A percentile compares a stretch with the other conserved stretches of the same genome.
These are phyloP conservation scores for Drosophila meridiana DNA, from an alignment of 2,888 invertebrate genomes.

Conservation along the genomic window DNA sequence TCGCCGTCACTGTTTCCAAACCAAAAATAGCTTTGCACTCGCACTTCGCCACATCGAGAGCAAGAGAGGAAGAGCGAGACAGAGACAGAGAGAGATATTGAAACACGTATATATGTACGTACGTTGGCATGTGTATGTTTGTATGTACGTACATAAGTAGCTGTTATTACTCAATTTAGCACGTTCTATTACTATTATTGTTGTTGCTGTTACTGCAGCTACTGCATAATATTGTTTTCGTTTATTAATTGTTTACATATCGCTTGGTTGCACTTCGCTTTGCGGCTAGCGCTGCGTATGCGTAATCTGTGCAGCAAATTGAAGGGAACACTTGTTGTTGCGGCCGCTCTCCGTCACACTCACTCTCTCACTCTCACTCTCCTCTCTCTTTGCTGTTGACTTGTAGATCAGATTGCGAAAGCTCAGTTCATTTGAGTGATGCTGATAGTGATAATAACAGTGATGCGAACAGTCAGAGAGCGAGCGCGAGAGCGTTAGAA, in stretches of 20 bases:
- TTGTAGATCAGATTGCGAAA: constrained; percentile 50
- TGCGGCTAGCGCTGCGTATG: constrained; percentile 33
- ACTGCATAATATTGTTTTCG: constrained; percentile 46
- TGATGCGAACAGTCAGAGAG: constrained; percentile 9
- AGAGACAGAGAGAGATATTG: background rate
- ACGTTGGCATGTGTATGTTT: constrained; percentile 7
- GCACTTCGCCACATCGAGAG: constrained; percentile 16
- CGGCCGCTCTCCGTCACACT: background rate
- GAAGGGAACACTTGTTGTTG: constrained; percentile 48
- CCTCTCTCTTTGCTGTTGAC: background rate
- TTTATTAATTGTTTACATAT: constrained; percentile 45
- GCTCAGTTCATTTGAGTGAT: constrained; percentile 51
- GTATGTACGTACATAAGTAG: constrained; percentile 19
- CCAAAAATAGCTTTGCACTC: constrained; percentile 57
- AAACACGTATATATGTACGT: constrained; percentile 3
- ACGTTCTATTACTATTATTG: constrained; percentile 42
- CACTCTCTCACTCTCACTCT: background rate
- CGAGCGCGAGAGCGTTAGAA: background rate
- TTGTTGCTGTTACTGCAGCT: constrained; percentile 13
- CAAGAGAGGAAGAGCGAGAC: constrained; percentile 13
- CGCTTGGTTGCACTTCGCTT: constrained; percentile 14
- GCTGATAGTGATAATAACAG: constrained; percentile 42
- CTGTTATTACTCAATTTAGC: constrained; percentile 49
- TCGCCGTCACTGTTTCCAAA: constrained; percentile 34
- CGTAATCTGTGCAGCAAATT: constrained; percentile 42